Evolutionary conservation across 2,113 vertebrate genomes (phyloP), one percentile per base, ranked within the genome.

Genomic region (Echinops telfairi): DNA sequence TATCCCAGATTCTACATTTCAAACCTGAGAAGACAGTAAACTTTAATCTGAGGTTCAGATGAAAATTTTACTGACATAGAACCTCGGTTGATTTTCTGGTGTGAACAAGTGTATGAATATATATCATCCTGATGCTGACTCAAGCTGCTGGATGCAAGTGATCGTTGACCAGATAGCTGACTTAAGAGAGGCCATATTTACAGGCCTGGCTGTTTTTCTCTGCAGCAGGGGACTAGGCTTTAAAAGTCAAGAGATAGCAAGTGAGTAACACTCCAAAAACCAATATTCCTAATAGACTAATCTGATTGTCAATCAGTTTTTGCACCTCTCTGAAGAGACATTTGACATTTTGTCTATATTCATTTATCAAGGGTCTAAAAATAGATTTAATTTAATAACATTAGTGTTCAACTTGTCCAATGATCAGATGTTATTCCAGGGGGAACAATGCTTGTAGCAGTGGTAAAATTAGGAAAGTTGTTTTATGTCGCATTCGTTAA

Each of bases 401-500:
- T 97, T 97, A 96, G 97, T 97, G 96, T 97, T 98, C 95, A 97
- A 95, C 93, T 98, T 98, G 97, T 97, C 97, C 97, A 96, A n/a
- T 57, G 95, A 95, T 98, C 77, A 4, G 95, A 96, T 98, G 95
- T 96, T 98, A 97, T 97, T 97, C 98, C 97, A 96, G 95, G 89
- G 98, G 97, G 96, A 98, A 96, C 97, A 97, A 97, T 98, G 97
- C 96, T 97, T 95, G 97, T 97, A 98, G 95, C 97, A 98, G 97
- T 96, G 95, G 96, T 98, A 96, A 98, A 98, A 98, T 98, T 98
- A 97, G 90, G 95, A 97, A 98, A 98, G 98, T 98, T 98, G 97
- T 98, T 98, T 98, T 97, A 98, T 98, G 98, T 98, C 96, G 95
- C 97, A 96, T 98, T 98, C 98, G 98, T 98, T 98, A 98, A 98